Evolutionary conservation across 1,140 invertebrate species (phyloP), one percentile per base, ranked within the genome.

Genomic region (Bombus superbus): DNA sequence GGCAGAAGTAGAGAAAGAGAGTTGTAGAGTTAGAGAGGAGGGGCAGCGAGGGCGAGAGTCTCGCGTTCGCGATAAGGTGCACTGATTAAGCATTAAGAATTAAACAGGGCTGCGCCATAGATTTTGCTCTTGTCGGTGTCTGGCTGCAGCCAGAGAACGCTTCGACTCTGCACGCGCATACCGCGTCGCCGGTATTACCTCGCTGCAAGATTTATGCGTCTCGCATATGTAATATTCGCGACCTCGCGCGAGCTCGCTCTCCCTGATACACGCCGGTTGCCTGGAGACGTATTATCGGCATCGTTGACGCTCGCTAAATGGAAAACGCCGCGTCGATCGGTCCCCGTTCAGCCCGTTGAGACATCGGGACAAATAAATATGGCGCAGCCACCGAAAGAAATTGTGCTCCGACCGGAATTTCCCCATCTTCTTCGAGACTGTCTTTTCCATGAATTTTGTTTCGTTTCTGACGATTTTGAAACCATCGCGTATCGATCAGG

Each of bases 51-150:
- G 15, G 32, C 15, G 66, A 59, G 38, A 86, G 75, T 13, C 32
- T 13, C 79, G 62, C 62, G 64, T 64, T 64, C 81, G 83, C 86
- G 92, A 92, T 93, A 91, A 92, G 88, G 79, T 83, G 87, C 87
- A 88, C 88, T 90, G 90, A 93, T 93, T 92, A 93, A 90, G 84
- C 89, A 88, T 91, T 88, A 87, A 89, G 87, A 92, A 92, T 92
- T 92, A 91, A 80, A 91, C 88, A 76, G 74, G 79, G 73, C 81
- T 87, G 78, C 69, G 91, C 88, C 85, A 83, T 87, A 86, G 82
- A 90, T 90, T 87, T 90, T 83, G 72, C 85, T 78, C 77, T 53
- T 32, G 71, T 59, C 79, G 35, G 42, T 57, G 59, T 22, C 28
- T 38, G 75, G 53, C 57, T 59, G 57, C 76, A 66, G n/a, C 59